A percentile compares a stretch with the other conserved stretches of the same genome.
Conservation (phyloP, 23 tunicate genomes). For the Styela clava region DNA sequence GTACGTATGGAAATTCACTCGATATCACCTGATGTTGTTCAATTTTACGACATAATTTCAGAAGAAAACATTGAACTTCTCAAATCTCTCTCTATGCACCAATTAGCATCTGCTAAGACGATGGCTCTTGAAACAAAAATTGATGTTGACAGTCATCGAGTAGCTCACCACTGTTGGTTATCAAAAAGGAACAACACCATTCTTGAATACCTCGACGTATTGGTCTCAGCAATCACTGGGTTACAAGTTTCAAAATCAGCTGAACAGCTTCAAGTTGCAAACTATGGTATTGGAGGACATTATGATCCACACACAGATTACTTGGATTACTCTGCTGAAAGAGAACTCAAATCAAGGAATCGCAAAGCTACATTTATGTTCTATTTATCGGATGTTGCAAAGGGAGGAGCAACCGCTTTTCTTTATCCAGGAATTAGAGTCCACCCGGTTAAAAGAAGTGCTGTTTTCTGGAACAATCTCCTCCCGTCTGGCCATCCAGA, state of each 20-base stretch:
- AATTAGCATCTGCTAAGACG: background rate
- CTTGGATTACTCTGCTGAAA: background rate
- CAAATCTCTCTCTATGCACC: background rate
- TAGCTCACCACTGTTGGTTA: constrained; percentile 16
- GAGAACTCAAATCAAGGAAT: background rate
- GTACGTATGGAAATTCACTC: background rate
- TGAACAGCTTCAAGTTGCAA: constrained; percentile 10
- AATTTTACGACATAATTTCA: constrained; percentile 7
- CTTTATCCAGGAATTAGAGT: background rate
- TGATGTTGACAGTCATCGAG: background rate
- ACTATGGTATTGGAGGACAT: constrained; percentile 26
- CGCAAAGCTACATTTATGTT: constrained; percentile 22
- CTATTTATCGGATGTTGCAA: constrained; percentile 20
- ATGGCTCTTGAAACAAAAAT: background rate
- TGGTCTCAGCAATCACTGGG: background rate
- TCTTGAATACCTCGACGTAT: background rate
- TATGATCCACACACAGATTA: constrained; percentile 3
- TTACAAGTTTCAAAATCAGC: background rate
- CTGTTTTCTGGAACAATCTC: constrained; percentile 22
- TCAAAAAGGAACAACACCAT: background rate
- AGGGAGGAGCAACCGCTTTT: constrained; percentile 27
- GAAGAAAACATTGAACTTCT: background rate
- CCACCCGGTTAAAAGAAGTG: constrained; percentile 21
- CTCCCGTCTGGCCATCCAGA: background rate
- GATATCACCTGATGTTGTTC: background rate